Evolutionary conservation across 2,797 vertebrate genomes (phyloP).

Genomic region (Sebastes trivittatus): DNA sequence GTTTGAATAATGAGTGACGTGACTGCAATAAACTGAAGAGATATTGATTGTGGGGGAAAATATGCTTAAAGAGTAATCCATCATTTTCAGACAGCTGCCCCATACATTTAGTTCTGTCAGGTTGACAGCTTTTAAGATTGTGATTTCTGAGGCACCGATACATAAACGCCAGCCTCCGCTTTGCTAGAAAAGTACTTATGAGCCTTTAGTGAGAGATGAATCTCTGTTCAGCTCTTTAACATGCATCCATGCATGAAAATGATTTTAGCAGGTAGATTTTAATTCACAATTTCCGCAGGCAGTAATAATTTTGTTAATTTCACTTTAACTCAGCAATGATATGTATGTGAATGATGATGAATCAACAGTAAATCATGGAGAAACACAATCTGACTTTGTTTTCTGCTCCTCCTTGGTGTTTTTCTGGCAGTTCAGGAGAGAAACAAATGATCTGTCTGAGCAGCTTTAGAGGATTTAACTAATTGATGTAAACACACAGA

Average conservation of each 20-base stretch:
- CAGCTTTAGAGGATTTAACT: background rate
- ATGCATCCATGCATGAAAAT: constrained; percentile 19
- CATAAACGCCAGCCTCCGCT: background rate
- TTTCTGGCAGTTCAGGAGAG: background rate
- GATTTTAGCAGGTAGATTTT: constrained; percentile 12
- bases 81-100: constrained; percentile 5
- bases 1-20: background rate
- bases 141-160: constrained; percentile 15
- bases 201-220: background rate
- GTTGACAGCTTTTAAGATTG: background rate
- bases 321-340: background rate
- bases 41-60: constrained; percentile 3
- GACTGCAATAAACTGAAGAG: background rate
- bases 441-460: constrained; percentile 5
- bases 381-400: background rate
- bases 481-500: constrained; percentile 13
- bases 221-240: constrained; percentile 8
- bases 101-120: background rate
- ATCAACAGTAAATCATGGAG: background rate
- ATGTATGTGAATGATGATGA: background rate
- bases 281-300: constrained; percentile 2
- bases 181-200: background rate
- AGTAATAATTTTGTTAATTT: background rate
- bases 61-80: background rate
- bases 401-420: background rate